Conservation (phyloP, 2,113 vertebrate species). For the Leucosticte australis region DNA sequence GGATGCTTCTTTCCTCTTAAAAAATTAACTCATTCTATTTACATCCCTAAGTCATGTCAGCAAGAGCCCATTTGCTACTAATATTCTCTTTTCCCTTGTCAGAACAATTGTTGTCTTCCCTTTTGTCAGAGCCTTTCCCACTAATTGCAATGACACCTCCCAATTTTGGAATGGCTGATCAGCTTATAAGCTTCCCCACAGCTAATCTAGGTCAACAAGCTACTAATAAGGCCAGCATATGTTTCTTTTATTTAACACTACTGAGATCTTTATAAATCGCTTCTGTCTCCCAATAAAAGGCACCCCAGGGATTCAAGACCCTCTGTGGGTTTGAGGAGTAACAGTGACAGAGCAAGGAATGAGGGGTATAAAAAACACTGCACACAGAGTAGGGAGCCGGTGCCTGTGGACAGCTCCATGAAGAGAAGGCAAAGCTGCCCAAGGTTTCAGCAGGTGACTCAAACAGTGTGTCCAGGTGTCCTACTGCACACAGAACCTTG, state of each 20-base stretch:
- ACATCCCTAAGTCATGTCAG: neutral
- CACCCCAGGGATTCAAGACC: neutral
- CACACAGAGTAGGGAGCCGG: neutral
- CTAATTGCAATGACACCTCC: slow-evolving; percentile 62
- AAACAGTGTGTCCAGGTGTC: neutral
- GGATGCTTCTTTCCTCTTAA: neutral
- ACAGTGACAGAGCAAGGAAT: neutral
- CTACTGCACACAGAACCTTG: neutral
- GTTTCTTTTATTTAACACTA: slow-evolving; percentile 30
- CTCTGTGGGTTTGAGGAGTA: neutral
- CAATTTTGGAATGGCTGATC: slow-evolving; percentile 51
- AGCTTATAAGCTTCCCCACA: slow-evolving; percentile 59
- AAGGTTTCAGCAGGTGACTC: neutral
- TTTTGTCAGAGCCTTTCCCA: slow-evolving; percentile 14
- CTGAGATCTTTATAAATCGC: neutral
- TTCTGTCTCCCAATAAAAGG: neutral
- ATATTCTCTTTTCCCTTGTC: neutral
- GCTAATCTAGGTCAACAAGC: slow-evolving; percentile 64
- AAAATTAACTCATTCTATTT: neutral
- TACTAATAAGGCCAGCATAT: slow-evolving; percentile 61
- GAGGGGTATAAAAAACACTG: neutral
- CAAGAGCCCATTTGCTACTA: neutral
- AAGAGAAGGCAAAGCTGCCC: neutral
- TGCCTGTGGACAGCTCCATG: neutral
- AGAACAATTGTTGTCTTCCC: neutral